Percentiles rank a stretch among this genome's conserved stretches.
Conservation (phyloP, 2,113 vertebrate species). For the Otis tarda region DNA sequence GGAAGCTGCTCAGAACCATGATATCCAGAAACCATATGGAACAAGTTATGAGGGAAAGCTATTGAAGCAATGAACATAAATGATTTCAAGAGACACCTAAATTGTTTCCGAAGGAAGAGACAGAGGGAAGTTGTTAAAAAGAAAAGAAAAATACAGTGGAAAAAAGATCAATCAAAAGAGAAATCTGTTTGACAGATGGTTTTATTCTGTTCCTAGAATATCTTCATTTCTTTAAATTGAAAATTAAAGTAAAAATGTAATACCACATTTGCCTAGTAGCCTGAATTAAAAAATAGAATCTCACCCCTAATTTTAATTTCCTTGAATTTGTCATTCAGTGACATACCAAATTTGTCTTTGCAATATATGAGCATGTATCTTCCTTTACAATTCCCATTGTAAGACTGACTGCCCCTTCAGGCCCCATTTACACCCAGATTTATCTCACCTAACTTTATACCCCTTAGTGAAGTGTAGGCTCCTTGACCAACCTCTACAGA, state of each 20-base stretch:
- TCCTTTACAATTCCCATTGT: not conserved
- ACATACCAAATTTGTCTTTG: not conserved
- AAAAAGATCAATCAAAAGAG: constrained; percentile 53
- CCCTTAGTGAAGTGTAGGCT: not conserved
- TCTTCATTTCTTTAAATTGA: not conserved
- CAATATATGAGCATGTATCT: not conserved
- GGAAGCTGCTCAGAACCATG: not conserved
- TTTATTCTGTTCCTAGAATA: constrained; percentile 18
- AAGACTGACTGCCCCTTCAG: not conserved
- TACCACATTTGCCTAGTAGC: not conserved
- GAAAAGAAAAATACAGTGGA: constrained; percentile 20
- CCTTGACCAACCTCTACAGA: not conserved
- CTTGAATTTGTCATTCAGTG: not conserved
- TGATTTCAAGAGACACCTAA: constrained; percentile 56
- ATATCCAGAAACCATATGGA: constrained; percentile 57
- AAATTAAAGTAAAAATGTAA: constrained; percentile 16
- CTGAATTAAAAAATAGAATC: not conserved
- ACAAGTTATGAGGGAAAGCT: constrained; percentile 34
- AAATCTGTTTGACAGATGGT: constrained; percentile 51
- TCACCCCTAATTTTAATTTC: not conserved
- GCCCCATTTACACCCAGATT: not conserved
- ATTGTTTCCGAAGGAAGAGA: not conserved
- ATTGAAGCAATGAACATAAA: constrained; percentile 32
- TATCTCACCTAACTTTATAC: not conserved
- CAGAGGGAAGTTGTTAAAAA: constrained; percentile 26